These are phyloP conservation scores for Nomada goodeniana DNA, from an alignment of 2,888 invertebrate genomes.

Conservation along the genomic window DNA sequence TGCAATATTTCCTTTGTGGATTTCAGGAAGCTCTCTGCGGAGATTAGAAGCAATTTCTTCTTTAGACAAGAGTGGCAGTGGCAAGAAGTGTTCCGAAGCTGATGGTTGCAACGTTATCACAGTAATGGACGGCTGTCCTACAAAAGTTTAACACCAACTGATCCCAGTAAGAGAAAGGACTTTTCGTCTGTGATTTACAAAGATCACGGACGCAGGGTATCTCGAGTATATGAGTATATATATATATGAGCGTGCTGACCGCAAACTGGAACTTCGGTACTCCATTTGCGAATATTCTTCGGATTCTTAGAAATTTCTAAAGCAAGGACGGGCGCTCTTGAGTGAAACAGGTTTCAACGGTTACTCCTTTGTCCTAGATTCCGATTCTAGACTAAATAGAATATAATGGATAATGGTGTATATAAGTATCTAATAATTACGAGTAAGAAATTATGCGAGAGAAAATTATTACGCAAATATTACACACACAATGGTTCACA, in stretches of 20 bases:
- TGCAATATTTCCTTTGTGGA: neutral
- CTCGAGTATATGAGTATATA: neutral
- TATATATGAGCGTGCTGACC: constrained; percentile 21
- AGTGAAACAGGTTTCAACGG: neutral
- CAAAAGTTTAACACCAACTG: constrained; percentile 26
- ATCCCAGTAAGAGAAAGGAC: neutral
- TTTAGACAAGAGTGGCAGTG: neutral
- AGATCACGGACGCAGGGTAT: neutral
- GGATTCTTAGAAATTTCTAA: constrained; percentile 1
- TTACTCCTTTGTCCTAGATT: neutral
- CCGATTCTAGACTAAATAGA: neutral
- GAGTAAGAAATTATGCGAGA: neutral
- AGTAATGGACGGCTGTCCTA: constrained; percentile 30
- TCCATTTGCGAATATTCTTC: constrained; percentile 23
- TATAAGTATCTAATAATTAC: neutral
- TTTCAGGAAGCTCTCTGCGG: neutral
- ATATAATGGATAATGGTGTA: no score
- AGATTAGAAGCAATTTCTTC: constrained; percentile 14
- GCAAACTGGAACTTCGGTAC: constrained; percentile 12
- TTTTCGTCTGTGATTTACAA: constrained; percentile 16
- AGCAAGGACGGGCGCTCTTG: neutral
- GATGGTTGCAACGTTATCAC: constrained; percentile 28
- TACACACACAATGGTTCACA: neutral
- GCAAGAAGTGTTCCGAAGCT: neutral
- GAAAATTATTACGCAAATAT: neutral